phyloP scores from a whole-genome alignment of 2,888 invertebrate genomes.

The Autographa gamma region DNA sequence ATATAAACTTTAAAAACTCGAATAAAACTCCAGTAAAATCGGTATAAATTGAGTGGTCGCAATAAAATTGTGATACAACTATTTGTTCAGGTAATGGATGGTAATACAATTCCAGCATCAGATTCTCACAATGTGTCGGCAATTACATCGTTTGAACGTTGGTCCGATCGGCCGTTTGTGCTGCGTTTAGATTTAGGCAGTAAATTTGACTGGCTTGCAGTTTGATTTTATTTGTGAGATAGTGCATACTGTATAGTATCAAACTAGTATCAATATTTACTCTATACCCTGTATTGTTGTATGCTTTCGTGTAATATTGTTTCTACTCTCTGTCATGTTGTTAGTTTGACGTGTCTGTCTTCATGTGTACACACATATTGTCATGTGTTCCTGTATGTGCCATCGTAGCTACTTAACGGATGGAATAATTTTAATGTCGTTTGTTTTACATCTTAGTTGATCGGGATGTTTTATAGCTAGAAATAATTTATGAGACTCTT shows the following conservation, averaged over 20 bases:
- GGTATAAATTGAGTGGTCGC: constrained; percentile 49
- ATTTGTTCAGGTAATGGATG: constrained; percentile 61
- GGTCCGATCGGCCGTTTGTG: constrained; percentile 58
- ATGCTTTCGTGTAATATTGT: neutral
- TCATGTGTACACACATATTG: too few relatives aligned
- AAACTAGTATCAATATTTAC: neutral
- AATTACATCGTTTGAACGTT: constrained; percentile 75
- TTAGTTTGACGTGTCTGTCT: too few relatives aligned
- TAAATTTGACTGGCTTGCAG: constrained; percentile 11
- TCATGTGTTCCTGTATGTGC: too few relatives aligned
- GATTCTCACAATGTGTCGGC: constrained; percentile 72
- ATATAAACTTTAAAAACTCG: constrained; percentile 60
- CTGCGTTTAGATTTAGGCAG: constrained; percentile 55
- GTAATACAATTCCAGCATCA: constrained; percentile 72
- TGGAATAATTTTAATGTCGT: too few relatives aligned
- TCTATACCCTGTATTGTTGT: neutral
- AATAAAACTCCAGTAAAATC: constrained; percentile 59
- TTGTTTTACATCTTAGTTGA: too few relatives aligned
- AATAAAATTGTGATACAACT: constrained; percentile 58
- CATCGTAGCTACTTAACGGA: too few relatives aligned
- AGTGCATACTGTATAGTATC: neutral
- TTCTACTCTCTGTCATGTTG: neutral
- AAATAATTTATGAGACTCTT: too few relatives aligned
- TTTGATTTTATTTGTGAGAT: neutral
- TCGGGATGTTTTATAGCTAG: too few relatives aligned